Evolutionary conservation across 1,140 invertebrate genomes (phyloP), one percentile per base, ranked within the genome.

Genomic region (Orchesella cincta): DNA sequence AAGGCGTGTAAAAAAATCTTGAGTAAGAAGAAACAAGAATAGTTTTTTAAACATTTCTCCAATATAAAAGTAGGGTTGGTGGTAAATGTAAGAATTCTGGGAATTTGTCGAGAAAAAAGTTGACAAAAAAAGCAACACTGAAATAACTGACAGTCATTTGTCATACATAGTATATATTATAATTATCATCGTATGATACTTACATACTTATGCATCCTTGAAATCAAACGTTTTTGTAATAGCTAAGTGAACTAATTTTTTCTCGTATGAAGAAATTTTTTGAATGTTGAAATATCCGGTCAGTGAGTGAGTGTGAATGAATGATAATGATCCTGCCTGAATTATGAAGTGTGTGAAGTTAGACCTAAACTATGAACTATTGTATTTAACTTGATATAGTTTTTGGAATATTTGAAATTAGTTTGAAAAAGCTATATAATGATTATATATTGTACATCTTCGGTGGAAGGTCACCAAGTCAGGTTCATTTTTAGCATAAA

Each of bases 11-110:
- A 67, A 31, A 67, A 16, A 5, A 33, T 67, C 31, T 33, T 67
- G 62, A 62, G 26, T 8, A 23, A 67, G 23, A 67, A 67, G n/a
- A 31, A 67, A 67, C 3, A 67, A 33, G 12, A 8, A 67, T 67
- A 67, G 62, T 67, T 67, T 67, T 67, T 67, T 67, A n/a, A 57
- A 14, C 23, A 14, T 57, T n/a, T 57, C 52, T 57, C 23, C 23
- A 8, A 57, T 57, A n/a, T 23, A 14, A 57, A 57, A 26, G 23
- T 23, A 26, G 5, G n/a, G n/a, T n/a, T n/a, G n/a, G n/a, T 57
- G 14, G 23, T 18, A 57, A 57, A n/a, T 8, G 23, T 14, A 57
- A 57, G 23, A n/a, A n/a, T 57, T 57, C 52, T 57, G 52, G 23
- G 52, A 57, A 57, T 57, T 57, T 57, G 8, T 57, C 23, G 52